These are phyloP conservation scores for Calephelis virginiensis DNA, from an alignment of 1,140 invertebrate species.

Conservation along the genomic window DNA sequence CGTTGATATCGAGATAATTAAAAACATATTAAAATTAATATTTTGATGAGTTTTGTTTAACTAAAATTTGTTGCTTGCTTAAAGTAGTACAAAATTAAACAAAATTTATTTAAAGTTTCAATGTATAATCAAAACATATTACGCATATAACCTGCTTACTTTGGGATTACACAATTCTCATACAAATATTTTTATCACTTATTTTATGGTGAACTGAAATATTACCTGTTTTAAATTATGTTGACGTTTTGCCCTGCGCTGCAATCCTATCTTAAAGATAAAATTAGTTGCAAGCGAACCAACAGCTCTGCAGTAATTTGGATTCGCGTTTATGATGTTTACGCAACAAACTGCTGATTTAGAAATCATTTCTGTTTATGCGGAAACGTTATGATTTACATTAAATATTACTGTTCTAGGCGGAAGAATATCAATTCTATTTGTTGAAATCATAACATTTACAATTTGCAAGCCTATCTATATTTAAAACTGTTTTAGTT, in stretches of 20 bases:
- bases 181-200: background rate
- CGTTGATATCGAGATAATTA: too few relatives aligned
- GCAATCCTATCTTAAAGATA: constrained; percentile 8
- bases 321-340: constrained; percentile 34
- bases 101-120: too few relatives aligned
- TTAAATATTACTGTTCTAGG: constrained; percentile 36
- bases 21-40: too few relatives aligned
- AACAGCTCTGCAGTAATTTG: constrained; percentile 6
- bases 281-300: constrained; percentile 11
- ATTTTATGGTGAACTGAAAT: background rate
- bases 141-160: too few relatives aligned
- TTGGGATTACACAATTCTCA: too few relatives aligned
- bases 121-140: too few relatives aligned
- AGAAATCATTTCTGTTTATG: constrained; percentile 36
- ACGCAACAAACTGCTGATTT: constrained; percentile 33
- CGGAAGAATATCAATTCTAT: constrained; percentile 34
- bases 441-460: constrained; percentile 6
- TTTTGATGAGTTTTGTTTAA: too few relatives aligned
- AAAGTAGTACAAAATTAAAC: too few relatives aligned
- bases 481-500: background rate
- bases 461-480: background rate
- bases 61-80: too few relatives aligned
- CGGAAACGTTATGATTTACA: constrained; percentile 49
- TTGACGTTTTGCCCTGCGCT: background rate
- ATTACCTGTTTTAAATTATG: background rate